Evolutionary conservation across 2,797 vertebrate genomes (phyloP), one percentile per base, ranked within the genome.

Genomic region (Gallinago nigripennis): DNA sequence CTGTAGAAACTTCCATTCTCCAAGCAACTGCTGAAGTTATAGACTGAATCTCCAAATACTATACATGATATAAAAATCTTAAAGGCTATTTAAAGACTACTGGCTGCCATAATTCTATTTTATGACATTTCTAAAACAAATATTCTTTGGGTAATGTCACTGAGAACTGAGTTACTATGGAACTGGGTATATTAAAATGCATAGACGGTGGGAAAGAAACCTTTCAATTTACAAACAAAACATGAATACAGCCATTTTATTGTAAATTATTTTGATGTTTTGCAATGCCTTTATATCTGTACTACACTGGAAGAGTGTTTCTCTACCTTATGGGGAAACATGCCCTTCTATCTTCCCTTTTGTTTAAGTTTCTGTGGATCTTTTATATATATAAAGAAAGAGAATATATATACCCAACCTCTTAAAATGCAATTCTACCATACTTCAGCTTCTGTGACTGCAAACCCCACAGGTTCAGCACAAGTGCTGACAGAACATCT

Each of bases 151-250:
- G 20, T 30, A 64, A 3, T 7, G 1, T 13, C 53, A 41, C 46
- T 66, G 17, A 71, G 46, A 86, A 60, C 6, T 54, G 35, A 70
- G 7, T 58, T 82, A 31, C 3, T 79, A 6, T 6, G 23, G 27
- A 92, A 80, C 18, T 50, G 17, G 5, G 3, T 86, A 14, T 33
- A 28, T 63, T 81, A 79, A 80, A 88, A 86, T 28, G 16, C 9
- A 37, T 21, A 58, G 7, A 6, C 9, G 48, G 17, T 63, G 23
- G 19, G 7, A 3, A 57, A 78, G 28, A 69, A 9, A 0, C 0
- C 21, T 71, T 89, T 58, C 4, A 14, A 21, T 91, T 84, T 76
- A 79, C 69, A 17, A 72, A 53, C n/a, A 88, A 94, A 64, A 25
- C 1, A 8, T 51, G 48, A 77, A 48, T 16, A 4, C 2, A 56